Evolutionary conservation across 2,113 vertebrate species (phyloP), one percentile per base, ranked within the genome.

Genomic region (Sciurus niger): DNA sequence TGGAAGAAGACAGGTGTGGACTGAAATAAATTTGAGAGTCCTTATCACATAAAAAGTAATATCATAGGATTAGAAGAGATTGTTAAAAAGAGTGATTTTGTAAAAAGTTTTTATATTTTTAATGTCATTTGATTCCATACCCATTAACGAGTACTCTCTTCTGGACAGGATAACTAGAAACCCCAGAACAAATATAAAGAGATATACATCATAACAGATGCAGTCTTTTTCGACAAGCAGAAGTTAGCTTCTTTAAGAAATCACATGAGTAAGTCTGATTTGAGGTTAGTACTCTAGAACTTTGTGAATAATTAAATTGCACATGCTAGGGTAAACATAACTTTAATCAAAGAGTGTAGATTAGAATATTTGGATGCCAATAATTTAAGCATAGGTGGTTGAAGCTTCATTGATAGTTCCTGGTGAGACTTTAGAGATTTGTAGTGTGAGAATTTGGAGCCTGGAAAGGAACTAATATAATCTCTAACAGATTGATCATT

Each of bases 181-280:
- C 51, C 34, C 37, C 40, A 72, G 78, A 89, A 76, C 51, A 82
- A 67, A 55, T 37, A 63, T 51, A 63, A 76, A 88, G 34, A 70
- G 73, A 70, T 51, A 46, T 22, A 86, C 43, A 68, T 12, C 68
- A 7, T 60, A 73, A 48, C 32, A 74, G 25, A 28, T 90, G 65
- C 25, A 67, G 17, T 92, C 16, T 60, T 18, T 92, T 67, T 76
- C 76, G 58, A 83, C 3, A 92, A 68, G 67, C 17, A 32, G 83
- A 92, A 58, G 83, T 79, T 74, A 67, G 24, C 24, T 87, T 85
- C 63, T 72, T 95, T 82, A 87, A 90, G 88, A 74, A 78, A 30
- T 92, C 73, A 53, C 16, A 34, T 43, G 67, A 89, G 34, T 53
- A 55, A 46, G 30, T 84, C 40, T 77, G 16, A 55, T 72, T 28